Evolutionary conservation across 1,140 invertebrate genomes (phyloP), one percentile per base, ranked within the genome.

Genomic region (Saxidomus purpurata): DNA sequence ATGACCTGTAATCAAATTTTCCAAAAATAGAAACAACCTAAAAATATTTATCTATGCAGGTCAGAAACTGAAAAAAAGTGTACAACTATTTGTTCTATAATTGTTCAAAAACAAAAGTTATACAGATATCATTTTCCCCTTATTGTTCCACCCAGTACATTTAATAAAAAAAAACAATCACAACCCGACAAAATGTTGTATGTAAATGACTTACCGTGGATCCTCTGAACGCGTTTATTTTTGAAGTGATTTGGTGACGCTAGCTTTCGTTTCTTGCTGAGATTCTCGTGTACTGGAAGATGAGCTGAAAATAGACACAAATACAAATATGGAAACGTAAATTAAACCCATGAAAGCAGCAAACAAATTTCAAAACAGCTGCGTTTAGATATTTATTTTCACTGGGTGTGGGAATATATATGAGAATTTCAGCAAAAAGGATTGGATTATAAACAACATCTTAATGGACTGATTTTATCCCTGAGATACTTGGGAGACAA

Each of bases 161-260:
- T n/a, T n/a, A n/a, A n/a, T n/a, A n/a, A n/a, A n/a, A n/a, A n/a
- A n/a, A n/a, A n/a, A n/a, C n/a, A n/a, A n/a, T n/a, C n/a, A n/a
- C n/a, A n/a, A n/a, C n/a, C n/a, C n/a, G n/a, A n/a, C n/a, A n/a
- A n/a, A n/a, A n/a, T n/a, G n/a, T n/a, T n/a, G n/a, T n/a, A n/a
- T n/a, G n/a, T n/a, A 63, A 63, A 28, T 25, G 25, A 63, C 76
- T 67, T 87, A 87, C 86, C 86, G 79, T 87, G 86, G 63, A 87
- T 87, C 47, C 71, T 87, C 76, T 87, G 86, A 22, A 87, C 52
- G 22, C 86, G 86, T 52, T 87, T 87, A 36, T 87, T 87, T 61
- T 87, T 87, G 59, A 87, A 80, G 52, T 87, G 86, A 38, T 87
- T 87, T 61, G 86, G 86, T 49, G 86, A 87, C 47, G 55, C 69